These are phyloP conservation scores for Clepsis dumicolana DNA, from an alignment of 2,888 invertebrate genomes.

Conservation along the genomic window DNA sequence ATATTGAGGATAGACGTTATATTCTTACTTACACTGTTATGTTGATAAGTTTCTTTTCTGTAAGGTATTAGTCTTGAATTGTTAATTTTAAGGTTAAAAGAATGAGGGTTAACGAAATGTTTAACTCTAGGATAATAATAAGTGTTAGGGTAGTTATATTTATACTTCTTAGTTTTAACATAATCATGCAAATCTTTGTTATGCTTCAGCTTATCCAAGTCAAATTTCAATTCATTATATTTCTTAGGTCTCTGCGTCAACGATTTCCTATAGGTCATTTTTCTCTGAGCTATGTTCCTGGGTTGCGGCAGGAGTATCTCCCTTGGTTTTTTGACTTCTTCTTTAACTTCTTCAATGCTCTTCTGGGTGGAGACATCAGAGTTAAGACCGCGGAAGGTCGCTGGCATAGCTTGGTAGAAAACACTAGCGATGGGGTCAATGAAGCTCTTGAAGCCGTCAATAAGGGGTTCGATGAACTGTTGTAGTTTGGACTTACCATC, in stretches of 20 bases:
- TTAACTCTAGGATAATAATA: conserved; percentile 79
- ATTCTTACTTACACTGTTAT: conserved; percentile 50
- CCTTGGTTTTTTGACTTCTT: conserved; percentile 65
- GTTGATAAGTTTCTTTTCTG: conserved; percentile 54
- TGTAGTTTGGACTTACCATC: conserved; percentile 83
- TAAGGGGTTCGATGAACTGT: conserved; percentile 78
- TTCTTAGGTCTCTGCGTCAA: conserved; percentile 71
- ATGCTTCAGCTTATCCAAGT: conserved; percentile 72
- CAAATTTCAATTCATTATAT: conserved; percentile 72
- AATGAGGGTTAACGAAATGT: conserved; percentile 73
- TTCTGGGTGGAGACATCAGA: conserved; percentile 73
- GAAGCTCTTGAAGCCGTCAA: conserved; percentile 70
- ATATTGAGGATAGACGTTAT: conserved; percentile 49
- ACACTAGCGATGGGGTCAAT: conserved; percentile 76
- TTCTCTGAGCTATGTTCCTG: conserved; percentile 76
- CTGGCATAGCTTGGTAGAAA: conserved; percentile 76
- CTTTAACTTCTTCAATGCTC: conserved; percentile 63
- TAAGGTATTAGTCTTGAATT: conserved; percentile 68
- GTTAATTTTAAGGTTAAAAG: conserved; percentile 61
- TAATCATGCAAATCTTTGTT: conserved; percentile 81
- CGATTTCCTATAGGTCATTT: conserved; percentile 67
- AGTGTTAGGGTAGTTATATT: conserved; percentile 76
- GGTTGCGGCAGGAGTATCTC: conserved; percentile 78
- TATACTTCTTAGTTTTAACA: conserved; percentile 80
- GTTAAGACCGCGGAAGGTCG: conserved; percentile 75